Evolutionary conservation across 2,113 vertebrate species (phyloP).

Genomic region (Vidua chalybeata): DNA sequence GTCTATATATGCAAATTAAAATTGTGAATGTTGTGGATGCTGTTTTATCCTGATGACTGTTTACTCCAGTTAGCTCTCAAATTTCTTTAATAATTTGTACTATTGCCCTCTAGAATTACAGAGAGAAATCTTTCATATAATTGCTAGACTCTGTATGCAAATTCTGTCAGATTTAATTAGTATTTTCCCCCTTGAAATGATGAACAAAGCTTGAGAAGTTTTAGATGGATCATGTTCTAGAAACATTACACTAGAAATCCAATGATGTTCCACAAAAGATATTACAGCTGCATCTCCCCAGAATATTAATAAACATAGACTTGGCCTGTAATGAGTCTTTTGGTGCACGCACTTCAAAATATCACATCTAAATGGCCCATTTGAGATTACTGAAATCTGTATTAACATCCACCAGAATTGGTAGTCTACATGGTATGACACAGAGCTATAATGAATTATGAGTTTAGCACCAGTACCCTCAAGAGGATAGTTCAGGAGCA

Average conservation of each 20-base stretch:
- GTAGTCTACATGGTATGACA: not conserved
- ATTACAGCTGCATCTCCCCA: not conserved
- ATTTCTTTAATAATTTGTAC: conserved; percentile 31
- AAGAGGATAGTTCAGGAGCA: not conserved
- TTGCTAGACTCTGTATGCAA: conserved; percentile 52
- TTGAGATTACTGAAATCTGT: not conserved
- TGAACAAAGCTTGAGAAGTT: conserved; percentile 39
- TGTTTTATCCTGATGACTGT: not conserved
- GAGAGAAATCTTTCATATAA: conserved; percentile 14
- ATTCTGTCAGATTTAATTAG: conserved; percentile 59
- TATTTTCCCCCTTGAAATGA: conserved; percentile 13
- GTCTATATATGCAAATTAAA: conserved; percentile 40
- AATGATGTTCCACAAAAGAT: not conserved
- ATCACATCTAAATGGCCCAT: not conserved
- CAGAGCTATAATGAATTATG: not conserved
- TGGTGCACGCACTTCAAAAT: not conserved
- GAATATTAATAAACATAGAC: not conserved
- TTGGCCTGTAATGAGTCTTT: not conserved
- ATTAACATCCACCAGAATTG: not conserved
- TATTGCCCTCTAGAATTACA: conserved; percentile 44
- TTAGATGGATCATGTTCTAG: conserved; percentile 12
- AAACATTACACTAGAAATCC: conserved; percentile 18
- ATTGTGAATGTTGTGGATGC: not conserved
- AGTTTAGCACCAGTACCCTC: not conserved
- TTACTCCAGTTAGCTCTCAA: conserved; percentile 42